phyloP scores from a whole-genome alignment of 1,140 invertebrate species.

The Glossosoma conforme region DNA sequence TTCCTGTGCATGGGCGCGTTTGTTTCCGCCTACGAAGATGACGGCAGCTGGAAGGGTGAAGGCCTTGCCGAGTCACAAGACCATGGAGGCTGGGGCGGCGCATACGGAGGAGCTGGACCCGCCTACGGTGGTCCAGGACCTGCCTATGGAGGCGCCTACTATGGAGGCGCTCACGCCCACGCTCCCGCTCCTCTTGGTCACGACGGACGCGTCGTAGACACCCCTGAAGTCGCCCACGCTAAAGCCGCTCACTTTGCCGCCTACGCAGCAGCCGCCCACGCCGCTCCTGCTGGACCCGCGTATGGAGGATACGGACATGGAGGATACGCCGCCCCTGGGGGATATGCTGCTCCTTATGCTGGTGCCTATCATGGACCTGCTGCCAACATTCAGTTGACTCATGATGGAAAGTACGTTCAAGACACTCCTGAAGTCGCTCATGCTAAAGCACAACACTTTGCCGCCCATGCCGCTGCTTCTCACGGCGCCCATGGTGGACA shows the following conservation, averaged over 20 bases:
- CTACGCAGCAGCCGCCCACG: slow-evolving; percentile 7
- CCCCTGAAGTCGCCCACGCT: slow-evolving; percentile 27
- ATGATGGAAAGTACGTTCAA: slow-evolving; percentile 14
- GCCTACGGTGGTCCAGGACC: neutral
- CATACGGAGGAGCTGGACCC: neutral
- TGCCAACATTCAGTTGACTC: slow-evolving; percentile 31
- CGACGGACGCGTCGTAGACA: slow-evolving; percentile 27
- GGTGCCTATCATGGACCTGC: slow-evolving; percentile 33
- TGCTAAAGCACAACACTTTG: slow-evolving; percentile 20
- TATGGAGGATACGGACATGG: slow-evolving; percentile 31
- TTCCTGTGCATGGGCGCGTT: slow-evolving; percentile 1
- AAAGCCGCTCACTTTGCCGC: slow-evolving; percentile 20
- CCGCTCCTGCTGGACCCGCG: slow-evolving; percentile 9
- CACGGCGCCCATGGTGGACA: slow-evolving; percentile 9
- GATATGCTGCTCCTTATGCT: neutral
- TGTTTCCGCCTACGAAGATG: slow-evolving; percentile 10
- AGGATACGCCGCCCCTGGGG: slow-evolving; percentile 37
- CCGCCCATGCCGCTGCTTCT: slow-evolving; percentile 41
- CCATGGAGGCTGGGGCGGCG: slow-evolving; percentile 1
- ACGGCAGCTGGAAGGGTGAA: slow-evolving; percentile 18
- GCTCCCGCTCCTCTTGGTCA: slow-evolving; percentile 19
- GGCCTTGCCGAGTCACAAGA: slow-evolving; percentile 21
- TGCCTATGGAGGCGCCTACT: neutral
- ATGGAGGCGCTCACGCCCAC: slow-evolving; percentile 14
- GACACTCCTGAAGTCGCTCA: slow-evolving; percentile 35